phyloP scores from a whole-genome alignment of 2,888 invertebrate species.

The Encarsia formosa region DNA sequence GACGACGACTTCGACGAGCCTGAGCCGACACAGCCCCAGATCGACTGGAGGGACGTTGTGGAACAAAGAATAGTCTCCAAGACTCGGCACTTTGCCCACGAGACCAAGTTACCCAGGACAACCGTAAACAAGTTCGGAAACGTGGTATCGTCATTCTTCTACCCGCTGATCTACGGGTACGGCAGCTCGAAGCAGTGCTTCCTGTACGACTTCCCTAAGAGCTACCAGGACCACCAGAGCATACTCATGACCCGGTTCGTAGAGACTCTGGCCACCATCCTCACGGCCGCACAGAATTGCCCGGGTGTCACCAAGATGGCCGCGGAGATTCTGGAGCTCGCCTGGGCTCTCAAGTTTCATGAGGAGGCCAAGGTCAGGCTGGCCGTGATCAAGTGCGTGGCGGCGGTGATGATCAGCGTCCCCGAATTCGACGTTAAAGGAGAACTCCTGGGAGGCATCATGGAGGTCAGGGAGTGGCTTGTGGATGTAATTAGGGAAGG shows the following conservation, averaged over 20 bases:
- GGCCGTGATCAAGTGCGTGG: conserved; percentile 65
- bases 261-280: conserved; percentile 64
- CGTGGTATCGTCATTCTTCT: conserved; percentile 79
- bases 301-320: conserved; percentile 62
- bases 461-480: conserved; percentile 68
- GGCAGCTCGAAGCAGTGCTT: conserved; percentile 57
- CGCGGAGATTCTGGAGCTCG: conserved; percentile 66
- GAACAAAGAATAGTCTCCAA: conserved; percentile 67
- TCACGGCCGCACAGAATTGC: conserved; percentile 67
- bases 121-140: conserved; percentile 67
- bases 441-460: conserved; percentile 61
- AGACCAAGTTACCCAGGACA: conserved; percentile 49
- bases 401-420: conserved; percentile 61
- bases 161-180: conserved; percentile 70
- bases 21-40: not conserved
- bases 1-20: conserved; percentile 41
- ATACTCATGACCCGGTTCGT: conserved; percentile 67
- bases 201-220: conserved; percentile 55
- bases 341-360: conserved; percentile 64
- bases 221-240: conserved; percentile 59
- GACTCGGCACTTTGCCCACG: conserved; percentile 61
- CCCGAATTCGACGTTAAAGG: conserved; percentile 57
- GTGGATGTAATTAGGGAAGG: conserved; percentile 58
- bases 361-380: conserved; percentile 64
- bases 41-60: conserved; percentile 59